phyloP scores from a whole-genome alignment of 1,140 invertebrate genomes.

The Daktulosphaira vitifoliae region DNA sequence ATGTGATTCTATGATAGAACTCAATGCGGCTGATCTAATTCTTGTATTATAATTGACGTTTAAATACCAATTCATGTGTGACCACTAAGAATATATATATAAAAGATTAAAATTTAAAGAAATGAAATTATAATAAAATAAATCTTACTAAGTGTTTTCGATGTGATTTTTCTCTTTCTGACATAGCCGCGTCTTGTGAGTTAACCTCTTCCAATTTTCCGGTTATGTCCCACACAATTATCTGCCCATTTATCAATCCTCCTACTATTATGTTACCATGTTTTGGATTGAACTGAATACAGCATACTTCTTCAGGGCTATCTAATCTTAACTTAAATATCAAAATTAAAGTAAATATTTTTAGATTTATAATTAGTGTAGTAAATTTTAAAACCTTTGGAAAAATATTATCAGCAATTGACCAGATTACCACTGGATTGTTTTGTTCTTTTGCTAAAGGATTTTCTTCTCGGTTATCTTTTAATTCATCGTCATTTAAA shows the following conservation, averaged over 20 bases:
- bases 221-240: constrained; percentile 18
- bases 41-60: constrained; percentile 5
- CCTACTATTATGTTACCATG: constrained; percentile 10
- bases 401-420: constrained; percentile 12
- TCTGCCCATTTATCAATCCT: constrained; percentile 11
- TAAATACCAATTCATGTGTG: constrained; percentile 7
- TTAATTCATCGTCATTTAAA: background rate
- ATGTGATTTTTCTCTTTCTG: constrained; percentile 6
- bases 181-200: background rate
- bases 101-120: no score
- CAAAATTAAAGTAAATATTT: no score
- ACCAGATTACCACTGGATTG: constrained; percentile 16
- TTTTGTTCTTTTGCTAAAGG: constrained; percentile 5
- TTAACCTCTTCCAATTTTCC: background rate
- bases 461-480: background rate
- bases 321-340: constrained; percentile 10
- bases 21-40: constrained; percentile 4
- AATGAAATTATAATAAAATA: no score
- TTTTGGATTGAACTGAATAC: constrained; percentile 22
- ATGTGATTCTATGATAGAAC: constrained; percentile 9
- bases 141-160: background rate
- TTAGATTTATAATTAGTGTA: no score
- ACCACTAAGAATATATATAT: background rate
- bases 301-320: constrained; percentile 6
- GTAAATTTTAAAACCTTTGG: constrained; percentile 6